Evolutionary conservation across 2,113 vertebrate genomes (phyloP).

Genomic region (Ivindomyrus marchei): DNA sequence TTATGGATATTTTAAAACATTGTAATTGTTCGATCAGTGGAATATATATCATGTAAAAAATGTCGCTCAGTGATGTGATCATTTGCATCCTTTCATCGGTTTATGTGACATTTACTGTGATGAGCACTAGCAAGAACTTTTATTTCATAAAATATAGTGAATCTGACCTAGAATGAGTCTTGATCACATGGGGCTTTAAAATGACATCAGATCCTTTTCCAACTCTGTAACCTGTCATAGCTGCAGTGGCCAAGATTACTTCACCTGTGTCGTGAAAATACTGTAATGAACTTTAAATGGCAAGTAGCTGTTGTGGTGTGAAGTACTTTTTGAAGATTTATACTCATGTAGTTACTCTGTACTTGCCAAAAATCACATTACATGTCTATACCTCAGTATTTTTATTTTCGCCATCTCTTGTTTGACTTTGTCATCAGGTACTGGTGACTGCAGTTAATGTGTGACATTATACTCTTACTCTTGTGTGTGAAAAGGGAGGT

Average conservation of each 20-base stretch:
- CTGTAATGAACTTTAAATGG: slow-evolving; percentile 16
- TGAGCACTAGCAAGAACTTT: neutral
- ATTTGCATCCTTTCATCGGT: slow-evolving; percentile 1
- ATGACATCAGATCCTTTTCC: neutral
- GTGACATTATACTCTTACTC: neutral
- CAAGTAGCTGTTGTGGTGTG: slow-evolving; percentile 15
- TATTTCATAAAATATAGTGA: neutral
- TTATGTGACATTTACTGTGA: neutral
- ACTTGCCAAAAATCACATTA: slow-evolving; percentile 18
- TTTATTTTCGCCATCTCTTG: neutral
- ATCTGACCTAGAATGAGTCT: neutral
- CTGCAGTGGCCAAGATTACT: neutral
- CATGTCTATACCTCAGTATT: neutral
- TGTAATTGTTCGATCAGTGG: neutral
- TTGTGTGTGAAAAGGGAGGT: neutral
- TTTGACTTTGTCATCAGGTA: neutral
- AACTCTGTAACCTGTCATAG: neutral
- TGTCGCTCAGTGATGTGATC: neutral
- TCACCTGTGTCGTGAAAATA: slow-evolving; percentile 3
- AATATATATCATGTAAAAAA: slow-evolving; percentile 7
- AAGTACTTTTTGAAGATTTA: slow-evolving; percentile 17
- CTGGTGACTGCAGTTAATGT: neutral
- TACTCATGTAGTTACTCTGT: slow-evolving; percentile 12
- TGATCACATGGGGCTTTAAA: neutral
- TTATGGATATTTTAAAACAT: slow-evolving; percentile 4